These are phyloP conservation scores for Hanleya hanleyi DNA, from an alignment of 2,888 invertebrate genomes.

Conservation along the genomic window DNA sequence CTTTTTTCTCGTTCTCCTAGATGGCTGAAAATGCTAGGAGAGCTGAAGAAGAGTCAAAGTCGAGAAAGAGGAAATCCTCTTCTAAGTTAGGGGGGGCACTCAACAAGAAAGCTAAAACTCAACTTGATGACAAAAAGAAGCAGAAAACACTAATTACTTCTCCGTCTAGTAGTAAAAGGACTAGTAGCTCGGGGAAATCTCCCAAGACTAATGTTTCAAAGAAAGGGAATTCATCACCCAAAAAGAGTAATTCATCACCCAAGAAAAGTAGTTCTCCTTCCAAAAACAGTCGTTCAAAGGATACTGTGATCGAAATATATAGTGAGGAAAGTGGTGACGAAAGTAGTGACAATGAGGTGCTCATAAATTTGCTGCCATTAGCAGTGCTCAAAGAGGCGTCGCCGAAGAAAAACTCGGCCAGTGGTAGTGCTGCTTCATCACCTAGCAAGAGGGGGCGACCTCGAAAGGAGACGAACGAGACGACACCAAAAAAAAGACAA, in stretches of 20 bases:
- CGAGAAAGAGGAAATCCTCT: conserved; percentile 42
- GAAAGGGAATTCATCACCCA: too few relatives aligned
- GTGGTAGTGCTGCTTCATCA: not conserved
- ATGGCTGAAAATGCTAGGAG: conserved; percentile 53
- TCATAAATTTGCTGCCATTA: not conserved
- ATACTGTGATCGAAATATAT: not conserved
- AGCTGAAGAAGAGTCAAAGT: conserved; percentile 43
- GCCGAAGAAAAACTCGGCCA: not conserved
- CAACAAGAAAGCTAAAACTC: conserved; percentile 24
- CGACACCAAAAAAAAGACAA: not conserved
- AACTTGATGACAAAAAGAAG: conserved; percentile 28
- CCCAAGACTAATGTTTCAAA: not conserved
- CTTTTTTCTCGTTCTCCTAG: too few relatives aligned
- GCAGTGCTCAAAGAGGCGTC: not conserved
- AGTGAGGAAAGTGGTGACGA: too few relatives aligned
- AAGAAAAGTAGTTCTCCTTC: not conserved
- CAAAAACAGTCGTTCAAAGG: not conserved
- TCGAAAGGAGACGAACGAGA: not conserved
- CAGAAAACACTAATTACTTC: conserved; percentile 28
- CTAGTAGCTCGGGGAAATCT: not conserved
- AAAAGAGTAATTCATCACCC: too few relatives aligned
- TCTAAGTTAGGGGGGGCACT: too few relatives aligned
- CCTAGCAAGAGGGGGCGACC: not conserved
- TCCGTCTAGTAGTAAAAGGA: not conserved
- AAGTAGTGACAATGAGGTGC: not conserved